Percentiles rank a stretch among this genome's conserved stretches.
phyloP scores from a whole-genome alignment of 2,113 vertebrate species.

The Caranx ignobilis region DNA sequence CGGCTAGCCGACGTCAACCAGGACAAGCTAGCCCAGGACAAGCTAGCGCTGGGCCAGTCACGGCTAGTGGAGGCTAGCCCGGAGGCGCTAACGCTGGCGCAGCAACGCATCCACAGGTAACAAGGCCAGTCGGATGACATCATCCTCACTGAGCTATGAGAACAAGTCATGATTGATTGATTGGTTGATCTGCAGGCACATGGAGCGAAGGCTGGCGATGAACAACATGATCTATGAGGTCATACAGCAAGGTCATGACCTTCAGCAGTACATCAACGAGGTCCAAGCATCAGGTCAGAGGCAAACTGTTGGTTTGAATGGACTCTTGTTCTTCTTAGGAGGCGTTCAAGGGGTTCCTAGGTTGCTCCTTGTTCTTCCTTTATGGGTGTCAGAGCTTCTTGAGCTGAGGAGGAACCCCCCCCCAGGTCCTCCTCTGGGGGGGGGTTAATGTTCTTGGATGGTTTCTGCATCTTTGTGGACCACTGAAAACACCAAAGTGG shows the following conservation, averaged over 20 bases:
- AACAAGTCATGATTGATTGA: neutral
- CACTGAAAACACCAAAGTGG: no score
- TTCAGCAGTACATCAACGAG: constrained; percentile 98
- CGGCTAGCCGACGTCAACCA: constrained; percentile 81
- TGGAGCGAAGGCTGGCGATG: constrained; percentile 95
- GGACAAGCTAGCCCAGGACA: constrained; percentile 71
- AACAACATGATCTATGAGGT: constrained; percentile 99
- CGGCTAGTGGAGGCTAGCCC: constrained; percentile 72
- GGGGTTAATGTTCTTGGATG: neutral
- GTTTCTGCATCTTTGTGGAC: neutral
- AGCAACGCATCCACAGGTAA: constrained; percentile 91
- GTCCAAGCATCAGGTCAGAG: constrained; percentile 94
- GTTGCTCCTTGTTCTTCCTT: no score
- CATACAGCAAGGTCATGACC: constrained; percentile 96
- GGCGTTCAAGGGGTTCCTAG: no score
- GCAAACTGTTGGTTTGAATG: neutral
- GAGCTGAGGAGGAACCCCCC: no score
- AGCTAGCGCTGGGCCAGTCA: constrained; percentile 66
- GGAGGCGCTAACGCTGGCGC: constrained; percentile 84
- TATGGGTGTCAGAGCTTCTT: no score
- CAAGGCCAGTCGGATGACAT: neutral
- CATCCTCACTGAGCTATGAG: neutral
- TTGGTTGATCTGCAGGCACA: constrained; percentile 84
- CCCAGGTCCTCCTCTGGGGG: no score
- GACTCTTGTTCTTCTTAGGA: no score